phyloP scores from a whole-genome alignment of 2,888 invertebrate species.

The Dermolepida albohirtum region DNA sequence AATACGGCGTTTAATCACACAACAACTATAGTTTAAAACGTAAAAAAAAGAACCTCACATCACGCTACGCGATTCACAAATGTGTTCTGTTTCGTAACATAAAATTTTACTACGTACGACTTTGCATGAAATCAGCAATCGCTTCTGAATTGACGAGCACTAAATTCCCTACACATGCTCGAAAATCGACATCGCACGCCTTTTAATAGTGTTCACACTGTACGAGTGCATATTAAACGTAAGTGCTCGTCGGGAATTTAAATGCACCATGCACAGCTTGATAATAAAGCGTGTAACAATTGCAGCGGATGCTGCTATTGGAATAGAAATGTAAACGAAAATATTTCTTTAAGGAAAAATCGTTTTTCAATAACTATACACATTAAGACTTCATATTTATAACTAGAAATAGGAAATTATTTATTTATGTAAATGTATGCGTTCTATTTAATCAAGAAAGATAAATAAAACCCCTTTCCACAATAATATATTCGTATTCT shows the following conservation, averaged over 20 bases:
- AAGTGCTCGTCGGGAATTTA: slow-evolving; percentile 33
- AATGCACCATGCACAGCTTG: slow-evolving; percentile 16
- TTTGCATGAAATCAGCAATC: slow-evolving; percentile 18
- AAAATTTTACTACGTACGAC: slow-evolving; percentile 23
- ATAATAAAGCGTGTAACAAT: slow-evolving; percentile 28
- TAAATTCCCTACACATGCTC: slow-evolving; percentile 34
- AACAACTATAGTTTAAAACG: too few species aligned
- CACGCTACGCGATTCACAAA: background rate
- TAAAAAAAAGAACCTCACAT: too few species aligned
- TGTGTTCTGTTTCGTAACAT: slow-evolving; percentile 21
- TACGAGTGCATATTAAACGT: slow-evolving; percentile 34
- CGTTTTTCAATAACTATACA: too few species aligned
- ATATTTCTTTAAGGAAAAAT: background rate
- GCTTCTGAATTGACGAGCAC: slow-evolving; percentile 33
- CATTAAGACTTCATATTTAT: too few species aligned
- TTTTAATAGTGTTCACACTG: slow-evolving; percentile 35
- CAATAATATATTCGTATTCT: too few species aligned
- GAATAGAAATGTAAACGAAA: background rate
- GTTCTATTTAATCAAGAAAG: too few species aligned
- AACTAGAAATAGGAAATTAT: too few species aligned
- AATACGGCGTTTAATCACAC: too few species aligned
- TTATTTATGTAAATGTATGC: too few species aligned
- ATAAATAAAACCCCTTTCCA: too few species aligned
- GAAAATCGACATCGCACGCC: slow-evolving; percentile 23
- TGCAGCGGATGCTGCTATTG: background rate